Conservation (phyloP, 2,888 invertebrate genomes). For the Agrypnus murinus region DNA sequence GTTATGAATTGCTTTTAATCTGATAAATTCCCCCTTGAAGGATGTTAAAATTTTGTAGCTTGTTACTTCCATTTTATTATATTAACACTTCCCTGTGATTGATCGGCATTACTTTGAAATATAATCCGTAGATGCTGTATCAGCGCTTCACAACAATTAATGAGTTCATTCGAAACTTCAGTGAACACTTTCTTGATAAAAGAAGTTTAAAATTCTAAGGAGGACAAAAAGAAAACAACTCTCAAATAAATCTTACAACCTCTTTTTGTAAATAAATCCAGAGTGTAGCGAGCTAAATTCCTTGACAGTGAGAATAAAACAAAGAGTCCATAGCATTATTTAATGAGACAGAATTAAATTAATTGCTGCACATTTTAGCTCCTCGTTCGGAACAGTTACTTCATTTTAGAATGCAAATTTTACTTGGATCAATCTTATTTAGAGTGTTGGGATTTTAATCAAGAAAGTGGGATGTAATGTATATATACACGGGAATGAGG, state of each 20-base stretch:
- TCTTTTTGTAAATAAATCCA: conserved; percentile 9
- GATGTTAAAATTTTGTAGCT: no score
- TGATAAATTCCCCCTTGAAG: no score
- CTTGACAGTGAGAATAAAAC: conserved; percentile 12
- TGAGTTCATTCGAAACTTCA: background rate
- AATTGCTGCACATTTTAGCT: conserved; percentile 28
- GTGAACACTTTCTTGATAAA: no score
- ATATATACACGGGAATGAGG: background rate
- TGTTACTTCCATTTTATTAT: background rate
- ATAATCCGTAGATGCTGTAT: conserved; percentile 3
- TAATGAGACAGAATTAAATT: conserved; percentile 37
- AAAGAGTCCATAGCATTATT: conserved; percentile 26
- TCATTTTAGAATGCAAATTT: conserved; percentile 34
- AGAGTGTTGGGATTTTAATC: conserved; percentile 32
- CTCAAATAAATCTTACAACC: no score
- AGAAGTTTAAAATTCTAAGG: no score
- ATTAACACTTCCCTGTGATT: background rate
- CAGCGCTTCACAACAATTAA: background rate
- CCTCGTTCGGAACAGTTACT: conserved; percentile 22
- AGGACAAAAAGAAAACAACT: no score
- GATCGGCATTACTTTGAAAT: background rate
- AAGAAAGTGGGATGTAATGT: conserved; percentile 32
- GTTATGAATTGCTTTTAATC: no score
- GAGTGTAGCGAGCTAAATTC: conserved; percentile 5
- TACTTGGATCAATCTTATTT: conserved; percentile 28